A percentile compares a stretch with the other conserved stretches of the same genome.
Evolutionary conservation across 2,113 vertebrate genomes (phyloP).

Genomic region (Spilogale gracilis): DNA sequence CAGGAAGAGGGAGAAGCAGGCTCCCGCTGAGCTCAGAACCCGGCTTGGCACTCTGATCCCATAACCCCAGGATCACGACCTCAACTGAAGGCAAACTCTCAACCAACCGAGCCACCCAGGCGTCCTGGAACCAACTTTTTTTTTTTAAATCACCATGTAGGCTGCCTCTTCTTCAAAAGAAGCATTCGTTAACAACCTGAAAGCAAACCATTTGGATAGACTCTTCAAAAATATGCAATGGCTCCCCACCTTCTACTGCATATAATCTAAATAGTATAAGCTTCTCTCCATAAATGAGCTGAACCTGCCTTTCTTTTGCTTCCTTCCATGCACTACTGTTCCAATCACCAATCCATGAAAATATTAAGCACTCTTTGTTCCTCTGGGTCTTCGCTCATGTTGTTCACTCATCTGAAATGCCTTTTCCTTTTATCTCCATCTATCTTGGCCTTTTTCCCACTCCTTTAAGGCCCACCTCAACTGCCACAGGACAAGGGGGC

Average conservation of each 20-base stretch:
- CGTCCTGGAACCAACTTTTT: background rate
- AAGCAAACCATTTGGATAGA: background rate
- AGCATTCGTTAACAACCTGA: constrained; percentile 20
- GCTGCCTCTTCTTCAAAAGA: constrained; percentile 34
- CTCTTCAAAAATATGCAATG: background rate
- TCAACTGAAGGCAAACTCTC: background rate
- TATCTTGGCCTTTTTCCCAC: background rate
- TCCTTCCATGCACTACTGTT: background rate
- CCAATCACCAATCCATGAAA: background rate
- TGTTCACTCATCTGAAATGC: background rate
- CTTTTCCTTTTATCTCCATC: background rate
- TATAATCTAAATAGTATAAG: background rate
- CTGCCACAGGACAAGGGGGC: background rate
- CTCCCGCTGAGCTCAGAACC: background rate
- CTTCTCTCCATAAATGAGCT: background rate
- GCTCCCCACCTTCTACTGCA: background rate
- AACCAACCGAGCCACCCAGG: background rate
- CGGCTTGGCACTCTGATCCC: background rate
- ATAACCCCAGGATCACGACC: background rate
- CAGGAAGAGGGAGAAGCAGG: background rate
- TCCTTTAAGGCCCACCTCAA: background rate
- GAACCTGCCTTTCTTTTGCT: background rate
- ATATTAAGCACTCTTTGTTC: background rate
- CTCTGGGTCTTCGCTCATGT: background rate
- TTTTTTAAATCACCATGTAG: background rate